Evolutionary conservation across 2,113 vertebrate species (phyloP).

Genomic region (Albula glossodonta): DNA sequence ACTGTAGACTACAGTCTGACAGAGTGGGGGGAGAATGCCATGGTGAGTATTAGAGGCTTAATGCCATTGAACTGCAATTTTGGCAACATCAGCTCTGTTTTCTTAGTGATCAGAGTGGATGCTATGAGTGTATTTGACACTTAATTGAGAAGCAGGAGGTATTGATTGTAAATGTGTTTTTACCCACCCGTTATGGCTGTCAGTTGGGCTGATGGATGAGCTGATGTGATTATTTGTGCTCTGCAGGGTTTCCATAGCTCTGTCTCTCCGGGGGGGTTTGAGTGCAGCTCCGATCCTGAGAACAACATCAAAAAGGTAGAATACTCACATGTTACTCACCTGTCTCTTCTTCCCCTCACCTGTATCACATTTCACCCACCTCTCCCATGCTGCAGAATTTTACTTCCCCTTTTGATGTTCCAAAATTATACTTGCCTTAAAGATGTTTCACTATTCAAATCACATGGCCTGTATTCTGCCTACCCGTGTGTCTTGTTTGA

Average conservation of each 20-base stretch:
- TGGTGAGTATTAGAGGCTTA: constrained; percentile 51
- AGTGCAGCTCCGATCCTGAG: constrained; percentile 66
- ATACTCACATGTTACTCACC: neutral
- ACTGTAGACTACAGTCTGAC: constrained; percentile 77
- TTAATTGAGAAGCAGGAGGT: neutral
- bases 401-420: neutral
- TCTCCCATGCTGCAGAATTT: neutral
- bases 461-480: no score
- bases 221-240: constrained; percentile 36
- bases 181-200: neutral
- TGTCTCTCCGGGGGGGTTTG: constrained; percentile 60
- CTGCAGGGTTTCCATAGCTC: constrained; percentile 68
- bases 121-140: no score
- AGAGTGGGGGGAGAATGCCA: constrained; percentile 71
- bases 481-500: no score
- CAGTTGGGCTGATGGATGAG: neutral
- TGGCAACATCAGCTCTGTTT: neutral
- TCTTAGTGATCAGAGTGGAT: neutral
- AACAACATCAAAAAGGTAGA: constrained; percentile 72
- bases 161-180: neutral
- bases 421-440: no score
- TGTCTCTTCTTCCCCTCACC: neutral
- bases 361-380: neutral
- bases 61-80: neutral
- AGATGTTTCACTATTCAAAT: no score